A percentile compares a stretch with the other conserved stretches of the same genome.
Evolutionary conservation across 2,888 invertebrate species (phyloP).

Genomic region (Pandemis corylana): DNA sequence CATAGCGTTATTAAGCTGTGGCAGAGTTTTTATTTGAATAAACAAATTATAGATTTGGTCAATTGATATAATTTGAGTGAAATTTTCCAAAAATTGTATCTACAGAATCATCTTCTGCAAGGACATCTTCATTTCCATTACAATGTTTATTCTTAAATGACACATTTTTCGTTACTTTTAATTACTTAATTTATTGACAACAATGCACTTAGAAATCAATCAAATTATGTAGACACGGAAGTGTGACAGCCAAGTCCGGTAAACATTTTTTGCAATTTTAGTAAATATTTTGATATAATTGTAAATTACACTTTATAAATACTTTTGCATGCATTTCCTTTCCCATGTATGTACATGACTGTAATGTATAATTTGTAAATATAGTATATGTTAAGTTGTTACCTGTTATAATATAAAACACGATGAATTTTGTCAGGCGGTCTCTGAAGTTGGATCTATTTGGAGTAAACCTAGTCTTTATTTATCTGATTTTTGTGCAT

Average conservation of each 20-base stretch:
- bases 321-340: conserved; percentile 64
- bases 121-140: background rate
- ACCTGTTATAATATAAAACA: conserved; percentile 59
- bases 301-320: conserved; percentile 26
- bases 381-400: conserved; percentile 69
- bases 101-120: background rate
- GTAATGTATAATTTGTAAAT: conserved; percentile 63
- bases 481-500: conserved; percentile 66
- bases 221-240: background rate
- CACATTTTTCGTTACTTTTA: background rate
- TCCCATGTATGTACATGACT: conserved; percentile 57
- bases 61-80: background rate
- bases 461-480: conserved; percentile 69
- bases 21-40: too few species aligned
- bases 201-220: background rate
- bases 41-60: too few species aligned
- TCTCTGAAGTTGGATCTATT: conserved; percentile 70
- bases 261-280: background rate
- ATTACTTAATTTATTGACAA: background rate
- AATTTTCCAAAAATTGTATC: background rate
- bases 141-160: background rate
- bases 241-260: background rate
- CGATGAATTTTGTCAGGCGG: conserved; percentile 47
- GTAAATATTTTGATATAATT: background rate
- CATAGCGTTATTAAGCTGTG: background rate